Percentiles rank a stretch among this genome's conserved stretches.
phyloP scores from a whole-genome alignment of 2,797 vertebrate species.

The Poeciliopsis turneri region DNA sequence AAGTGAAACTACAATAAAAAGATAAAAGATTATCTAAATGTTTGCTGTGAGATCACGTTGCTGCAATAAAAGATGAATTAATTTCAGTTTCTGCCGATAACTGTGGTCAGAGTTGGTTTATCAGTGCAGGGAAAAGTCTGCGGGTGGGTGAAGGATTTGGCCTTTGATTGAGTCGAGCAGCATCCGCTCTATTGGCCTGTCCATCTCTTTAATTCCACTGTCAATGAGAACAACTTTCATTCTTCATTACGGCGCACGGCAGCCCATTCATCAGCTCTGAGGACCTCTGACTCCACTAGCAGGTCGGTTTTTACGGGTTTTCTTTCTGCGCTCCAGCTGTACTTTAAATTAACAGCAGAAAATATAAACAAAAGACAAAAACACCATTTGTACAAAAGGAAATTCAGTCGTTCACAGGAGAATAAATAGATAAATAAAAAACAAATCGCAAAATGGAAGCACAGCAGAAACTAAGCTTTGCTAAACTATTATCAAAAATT shows the following conservation, averaged over 20 bases:
- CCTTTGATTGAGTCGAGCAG: conserved; percentile 5
- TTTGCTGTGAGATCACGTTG: background rate
- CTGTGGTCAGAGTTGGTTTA: background rate
- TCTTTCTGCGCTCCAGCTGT: background rate
- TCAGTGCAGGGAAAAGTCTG: background rate
- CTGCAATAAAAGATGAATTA: background rate
- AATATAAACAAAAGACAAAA: background rate
- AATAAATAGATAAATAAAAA: background rate
- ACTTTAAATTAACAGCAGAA: background rate
- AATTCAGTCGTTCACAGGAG: background rate
- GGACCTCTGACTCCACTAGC: background rate
- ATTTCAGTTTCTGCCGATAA: background rate
- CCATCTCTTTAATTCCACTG: conserved; percentile 6
- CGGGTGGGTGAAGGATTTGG: conserved; percentile 3
- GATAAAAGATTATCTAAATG: background rate
- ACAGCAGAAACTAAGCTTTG: background rate
- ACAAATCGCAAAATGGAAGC: background rate
- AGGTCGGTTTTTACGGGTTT: background rate
- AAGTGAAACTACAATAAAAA: background rate
- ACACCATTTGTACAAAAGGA: background rate
- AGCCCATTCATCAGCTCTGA: conserved; percentile 9
- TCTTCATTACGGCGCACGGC: background rate
- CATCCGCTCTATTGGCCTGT: conserved; percentile 9
- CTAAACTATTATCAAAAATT: too few relatives aligned
- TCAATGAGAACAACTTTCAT: conserved; percentile 9